Evolutionary conservation across 2,888 invertebrate genomes (phyloP).

Genomic region (Cosmia pyralina): DNA sequence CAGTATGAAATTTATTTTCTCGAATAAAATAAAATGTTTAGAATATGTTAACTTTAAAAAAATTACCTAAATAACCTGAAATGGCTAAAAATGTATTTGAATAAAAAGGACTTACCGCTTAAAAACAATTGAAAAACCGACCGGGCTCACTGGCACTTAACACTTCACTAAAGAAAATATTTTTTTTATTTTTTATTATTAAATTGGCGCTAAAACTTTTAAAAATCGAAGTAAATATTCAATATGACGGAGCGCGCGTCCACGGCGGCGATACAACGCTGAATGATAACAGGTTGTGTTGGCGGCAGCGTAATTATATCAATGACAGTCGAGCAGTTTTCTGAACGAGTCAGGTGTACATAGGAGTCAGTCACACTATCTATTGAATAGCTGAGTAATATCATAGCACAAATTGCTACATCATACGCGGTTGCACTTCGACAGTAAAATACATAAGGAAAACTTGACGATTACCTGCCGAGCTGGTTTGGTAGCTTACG

Average conservation of each 20-base stretch:
- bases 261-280: conserved; percentile 71
- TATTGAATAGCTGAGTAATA: conserved; percentile 54
- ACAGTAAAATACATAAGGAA: conserved; percentile 17
- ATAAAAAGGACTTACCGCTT: conserved; percentile 51
- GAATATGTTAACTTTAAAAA: not conserved
- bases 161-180: conserved; percentile 47
- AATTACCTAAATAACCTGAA: not conserved
- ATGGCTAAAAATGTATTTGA: conserved; percentile 2
- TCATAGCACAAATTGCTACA: conserved; percentile 48
- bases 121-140: conserved; percentile 40
- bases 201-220: conserved; percentile 57
- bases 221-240: conserved; percentile 60
- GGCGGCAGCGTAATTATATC: conserved; percentile 70
- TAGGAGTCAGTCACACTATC: conserved; percentile 62
- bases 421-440: conserved; percentile 56
- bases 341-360: conserved; percentile 58
- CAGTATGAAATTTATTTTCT: not conserved
- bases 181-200: too few relatives aligned
- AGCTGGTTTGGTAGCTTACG: conserved; percentile 29
- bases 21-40: not conserved
- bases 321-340: conserved; percentile 56
- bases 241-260: conserved; percentile 71
- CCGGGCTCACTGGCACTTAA: conserved; percentile 53
- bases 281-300: conserved; percentile 78
- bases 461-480: conserved; percentile 16